These are phyloP conservation scores for Aptenodytes patagonicus DNA, from an alignment of 2,113 vertebrate species.

Conservation along the genomic window DNA sequence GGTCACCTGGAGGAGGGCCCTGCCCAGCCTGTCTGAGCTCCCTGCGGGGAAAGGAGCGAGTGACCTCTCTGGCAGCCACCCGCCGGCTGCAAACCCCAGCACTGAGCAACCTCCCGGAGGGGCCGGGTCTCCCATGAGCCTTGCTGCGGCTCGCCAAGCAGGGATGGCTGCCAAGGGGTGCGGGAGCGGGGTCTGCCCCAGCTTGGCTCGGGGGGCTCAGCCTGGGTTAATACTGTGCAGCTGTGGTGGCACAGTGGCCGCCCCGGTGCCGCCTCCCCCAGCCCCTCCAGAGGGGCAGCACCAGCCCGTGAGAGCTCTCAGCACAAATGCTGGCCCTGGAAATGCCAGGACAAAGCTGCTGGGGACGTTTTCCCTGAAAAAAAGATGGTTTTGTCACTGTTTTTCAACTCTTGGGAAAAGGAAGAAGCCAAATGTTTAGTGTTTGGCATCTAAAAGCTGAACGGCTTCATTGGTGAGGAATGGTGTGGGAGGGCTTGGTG, in stretches of 20 bases:
- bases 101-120: neutral
- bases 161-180: neutral
- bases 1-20: conserved; percentile 84
- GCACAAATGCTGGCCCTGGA: accelerated
- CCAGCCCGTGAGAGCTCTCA: accelerated
- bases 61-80: neutral
- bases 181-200: accelerated
- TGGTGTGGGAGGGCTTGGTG: conserved; percentile 50
- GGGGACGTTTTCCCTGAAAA: neutral
- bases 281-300: neutral
- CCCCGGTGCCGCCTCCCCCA: neutral
- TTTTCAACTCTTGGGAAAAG: neutral
- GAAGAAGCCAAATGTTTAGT: conserved; percentile 20
- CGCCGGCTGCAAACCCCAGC: accelerated
- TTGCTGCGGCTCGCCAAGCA: neutral
- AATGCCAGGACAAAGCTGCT: neutral
- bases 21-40: conserved; percentile 80
- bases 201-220: accelerated
- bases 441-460: conserved; percentile 25
- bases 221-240: neutral
- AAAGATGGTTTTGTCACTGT: neutral
- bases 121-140: accelerated
- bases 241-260: accelerated
- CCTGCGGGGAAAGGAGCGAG: conserved; percentile 62
- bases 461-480: conserved; percentile 51